phyloP scores from a whole-genome alignment of 2,113 vertebrate genomes.

The Cheilinus undulatus region DNA sequence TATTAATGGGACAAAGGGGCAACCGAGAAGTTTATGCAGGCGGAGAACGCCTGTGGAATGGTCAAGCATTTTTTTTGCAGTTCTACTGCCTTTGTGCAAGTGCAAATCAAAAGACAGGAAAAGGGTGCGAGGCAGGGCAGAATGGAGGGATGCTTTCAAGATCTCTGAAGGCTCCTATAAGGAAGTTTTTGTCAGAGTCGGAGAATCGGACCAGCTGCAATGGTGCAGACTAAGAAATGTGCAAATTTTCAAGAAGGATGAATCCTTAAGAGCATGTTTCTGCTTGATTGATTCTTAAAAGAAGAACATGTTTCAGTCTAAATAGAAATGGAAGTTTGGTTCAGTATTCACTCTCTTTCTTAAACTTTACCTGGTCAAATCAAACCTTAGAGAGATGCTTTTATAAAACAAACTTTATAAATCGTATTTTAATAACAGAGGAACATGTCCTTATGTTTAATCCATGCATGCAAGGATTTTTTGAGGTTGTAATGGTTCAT shows the following conservation, averaged over 20 bases:
- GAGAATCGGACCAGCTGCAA: conserved; percentile 34
- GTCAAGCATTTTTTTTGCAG: conserved; percentile 79
- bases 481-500: too few relatives aligned
- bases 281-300: conserved; percentile 28
- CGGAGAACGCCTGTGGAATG: conserved; percentile 78
- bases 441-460: too few relatives aligned
- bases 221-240: conserved; percentile 24
- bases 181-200: conserved; percentile 55
- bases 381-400: too few relatives aligned
- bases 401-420: too few relatives aligned
- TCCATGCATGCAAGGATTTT: too few relatives aligned
- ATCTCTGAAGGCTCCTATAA: conserved; percentile 60
- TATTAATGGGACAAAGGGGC: conserved; percentile 84
- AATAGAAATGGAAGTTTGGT: conserved; percentile 5
- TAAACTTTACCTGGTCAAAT: too few relatives aligned
- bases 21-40: conserved; percentile 82
- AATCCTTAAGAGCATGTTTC: conserved; percentile 39
- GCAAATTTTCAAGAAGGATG: conserved; percentile 39
- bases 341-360: too few relatives aligned
- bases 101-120: conserved; percentile 58
- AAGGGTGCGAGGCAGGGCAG: conserved; percentile 38
- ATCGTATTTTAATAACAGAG: too few relatives aligned
- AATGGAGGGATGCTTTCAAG: conserved; percentile 58
- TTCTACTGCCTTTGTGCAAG: conserved; percentile 77
- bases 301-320: background rate